These are phyloP conservation scores for Megamerina dolium DNA, from an alignment of 2,888 invertebrate species.

Conservation along the genomic window DNA sequence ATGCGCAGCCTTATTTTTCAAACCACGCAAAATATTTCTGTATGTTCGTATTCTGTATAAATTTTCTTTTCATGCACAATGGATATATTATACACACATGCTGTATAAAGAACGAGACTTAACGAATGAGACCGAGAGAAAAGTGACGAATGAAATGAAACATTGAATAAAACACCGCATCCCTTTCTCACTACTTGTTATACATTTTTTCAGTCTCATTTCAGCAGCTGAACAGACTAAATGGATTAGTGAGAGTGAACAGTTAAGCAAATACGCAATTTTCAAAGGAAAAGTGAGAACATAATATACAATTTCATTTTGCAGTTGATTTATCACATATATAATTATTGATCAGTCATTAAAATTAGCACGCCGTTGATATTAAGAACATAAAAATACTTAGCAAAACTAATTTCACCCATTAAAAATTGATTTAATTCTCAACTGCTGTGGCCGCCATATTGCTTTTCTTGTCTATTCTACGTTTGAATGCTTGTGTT, in stretches of 20 bases:
- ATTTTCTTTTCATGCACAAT: too few species aligned
- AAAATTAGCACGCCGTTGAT: too few species aligned
- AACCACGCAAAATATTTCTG: too few species aligned
- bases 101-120: not conserved
- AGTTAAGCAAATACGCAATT: constrained; percentile 11
- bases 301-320: too few species aligned
- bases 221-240: constrained; percentile 9
- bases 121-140: constrained; percentile 1
- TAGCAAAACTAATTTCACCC: not conserved
- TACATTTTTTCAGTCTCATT: constrained; percentile 19
- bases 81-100: too few species aligned
- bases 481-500: constrained; percentile 3
- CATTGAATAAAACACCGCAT: constrained; percentile 13
- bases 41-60: too few species aligned
- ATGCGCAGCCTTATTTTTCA: too few species aligned
- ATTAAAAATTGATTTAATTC: too few species aligned
- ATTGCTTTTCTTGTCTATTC: constrained; percentile 29
- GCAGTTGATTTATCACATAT: too few species aligned
- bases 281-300: not conserved
- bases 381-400: too few species aligned
- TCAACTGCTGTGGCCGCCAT: constrained; percentile 17
- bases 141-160: constrained; percentile 1
- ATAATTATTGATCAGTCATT: too few species aligned
- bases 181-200: constrained; percentile 17
- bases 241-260: constrained; percentile 14